These are phyloP conservation scores for Galbula dea DNA, from an alignment of 2,113 vertebrate species.

Conservation along the genomic window DNA sequence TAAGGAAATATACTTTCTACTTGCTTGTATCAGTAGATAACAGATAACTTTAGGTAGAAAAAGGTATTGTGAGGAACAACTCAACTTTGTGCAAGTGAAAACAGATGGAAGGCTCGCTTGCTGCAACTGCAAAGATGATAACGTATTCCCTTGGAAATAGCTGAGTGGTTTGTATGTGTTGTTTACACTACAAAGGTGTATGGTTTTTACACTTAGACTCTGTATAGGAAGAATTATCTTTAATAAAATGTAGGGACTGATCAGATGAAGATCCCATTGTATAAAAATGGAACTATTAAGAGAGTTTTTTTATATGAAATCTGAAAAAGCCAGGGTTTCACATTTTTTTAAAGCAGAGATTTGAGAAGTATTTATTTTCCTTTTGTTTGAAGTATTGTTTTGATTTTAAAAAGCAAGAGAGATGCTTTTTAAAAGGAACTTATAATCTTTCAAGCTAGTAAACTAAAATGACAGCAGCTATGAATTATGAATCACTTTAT, in stretches of 20 bases:
- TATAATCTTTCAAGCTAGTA: constrained; percentile 7
- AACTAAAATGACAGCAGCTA: constrained; percentile 33
- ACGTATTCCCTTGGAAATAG: background rate
- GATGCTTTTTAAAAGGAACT: background rate
- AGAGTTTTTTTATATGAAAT: background rate
- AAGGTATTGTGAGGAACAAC: background rate
- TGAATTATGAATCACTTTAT: constrained; percentile 53
- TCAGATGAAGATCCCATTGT: background rate
- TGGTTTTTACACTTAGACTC: background rate
- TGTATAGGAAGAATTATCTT: background rate
- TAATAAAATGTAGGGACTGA: background rate
- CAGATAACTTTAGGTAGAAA: background rate
- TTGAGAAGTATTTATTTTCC: background rate
- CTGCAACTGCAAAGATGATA: background rate
- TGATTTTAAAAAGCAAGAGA: background rate
- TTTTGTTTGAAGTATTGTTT: background rate
- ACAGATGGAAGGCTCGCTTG: background rate
- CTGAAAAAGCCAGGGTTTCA: background rate
- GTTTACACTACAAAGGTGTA: background rate
- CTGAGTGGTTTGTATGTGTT: background rate
- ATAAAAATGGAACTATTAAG: background rate
- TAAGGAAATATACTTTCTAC: background rate
- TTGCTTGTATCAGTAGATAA: background rate
- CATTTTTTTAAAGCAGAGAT: background rate
- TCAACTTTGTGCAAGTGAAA: background rate